Evolutionary conservation across 2,888 invertebrate species (phyloP).

Genomic region (Chrysopilus asiliformis): DNA sequence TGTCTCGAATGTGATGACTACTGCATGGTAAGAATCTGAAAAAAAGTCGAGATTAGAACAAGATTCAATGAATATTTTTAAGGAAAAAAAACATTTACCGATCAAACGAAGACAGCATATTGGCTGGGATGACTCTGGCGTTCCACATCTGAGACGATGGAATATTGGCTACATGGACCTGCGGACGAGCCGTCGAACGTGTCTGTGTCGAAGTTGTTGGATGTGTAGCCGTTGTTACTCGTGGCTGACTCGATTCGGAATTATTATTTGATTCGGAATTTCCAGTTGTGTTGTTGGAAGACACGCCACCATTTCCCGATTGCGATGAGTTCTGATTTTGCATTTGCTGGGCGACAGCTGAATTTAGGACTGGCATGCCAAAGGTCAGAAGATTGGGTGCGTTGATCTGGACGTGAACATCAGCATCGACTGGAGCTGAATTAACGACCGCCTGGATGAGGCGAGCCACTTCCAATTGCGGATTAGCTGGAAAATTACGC

Average conservation of each 20-base stretch:
- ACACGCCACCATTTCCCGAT: constrained; percentile 10
- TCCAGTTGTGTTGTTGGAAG: constrained; percentile 5
- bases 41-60: neutral
- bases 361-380: constrained; percentile 35
- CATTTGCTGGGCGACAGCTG: constrained; percentile 45
- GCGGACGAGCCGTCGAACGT: constrained; percentile 52
- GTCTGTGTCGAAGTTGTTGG: constrained; percentile 60
- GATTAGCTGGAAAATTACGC: constrained; percentile 26
- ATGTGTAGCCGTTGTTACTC: constrained; percentile 52
- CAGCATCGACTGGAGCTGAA: constrained; percentile 29
- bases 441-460: constrained; percentile 33
- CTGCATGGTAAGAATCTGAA: constrained; percentile 51
- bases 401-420: constrained; percentile 33
- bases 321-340: constrained; percentile 40
- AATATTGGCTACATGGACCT: constrained; percentile 48
- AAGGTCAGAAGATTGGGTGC: constrained; percentile 30
- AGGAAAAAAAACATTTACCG: constrained; percentile 14
- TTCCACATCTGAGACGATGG: constrained; percentile 36
- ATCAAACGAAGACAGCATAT: constrained; percentile 33
- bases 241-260: constrained; percentile 20
- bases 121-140: constrained; percentile 31
- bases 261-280: neutral
- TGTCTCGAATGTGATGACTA: constrained; percentile 49
- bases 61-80: constrained; percentile 3
- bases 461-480: constrained; percentile 30